Conservation (phyloP, 2,888 invertebrate genomes). For the Cylindroiulus punctatus region DNA sequence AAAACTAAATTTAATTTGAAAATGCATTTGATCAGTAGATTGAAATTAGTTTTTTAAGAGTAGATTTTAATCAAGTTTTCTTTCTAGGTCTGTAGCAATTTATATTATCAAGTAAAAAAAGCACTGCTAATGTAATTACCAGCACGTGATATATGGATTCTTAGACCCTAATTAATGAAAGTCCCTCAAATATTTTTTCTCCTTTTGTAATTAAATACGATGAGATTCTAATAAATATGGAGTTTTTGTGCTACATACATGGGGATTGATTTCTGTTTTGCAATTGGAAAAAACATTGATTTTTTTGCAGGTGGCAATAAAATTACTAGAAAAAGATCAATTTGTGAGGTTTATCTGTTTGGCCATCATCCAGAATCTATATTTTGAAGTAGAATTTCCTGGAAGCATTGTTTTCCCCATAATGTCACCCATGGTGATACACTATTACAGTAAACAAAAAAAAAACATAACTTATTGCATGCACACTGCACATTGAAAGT, state of each 20-base stretch:
- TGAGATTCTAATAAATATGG: neutral
- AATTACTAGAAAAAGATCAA: neutral
- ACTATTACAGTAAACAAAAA: neutral
- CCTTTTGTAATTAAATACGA: neutral
- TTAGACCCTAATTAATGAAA: neutral
- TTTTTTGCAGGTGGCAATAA: neutral
- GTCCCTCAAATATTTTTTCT: neutral
- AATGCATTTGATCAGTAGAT: neutral
- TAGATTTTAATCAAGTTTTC: no score
- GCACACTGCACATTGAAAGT: no score
- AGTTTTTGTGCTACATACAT: neutral
- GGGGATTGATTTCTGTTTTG: neutral
- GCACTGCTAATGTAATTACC: neutral
- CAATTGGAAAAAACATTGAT: neutral
- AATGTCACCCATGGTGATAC: neutral
- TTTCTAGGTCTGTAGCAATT: neutral
- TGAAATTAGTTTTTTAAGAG: no score
- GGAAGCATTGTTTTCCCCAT: neutral
- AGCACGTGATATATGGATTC: neutral
- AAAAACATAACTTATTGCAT: neutral
- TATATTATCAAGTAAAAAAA: neutral
- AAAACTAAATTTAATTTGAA: neutral
- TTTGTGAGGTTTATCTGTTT: neutral
- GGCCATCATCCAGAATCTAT: conserved; percentile 3
- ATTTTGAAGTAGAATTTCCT: neutral